Base-by-base conservation (phyloP, 35 echinoderm and acorn worm species). In the Lytechinus variegatus region DNA sequence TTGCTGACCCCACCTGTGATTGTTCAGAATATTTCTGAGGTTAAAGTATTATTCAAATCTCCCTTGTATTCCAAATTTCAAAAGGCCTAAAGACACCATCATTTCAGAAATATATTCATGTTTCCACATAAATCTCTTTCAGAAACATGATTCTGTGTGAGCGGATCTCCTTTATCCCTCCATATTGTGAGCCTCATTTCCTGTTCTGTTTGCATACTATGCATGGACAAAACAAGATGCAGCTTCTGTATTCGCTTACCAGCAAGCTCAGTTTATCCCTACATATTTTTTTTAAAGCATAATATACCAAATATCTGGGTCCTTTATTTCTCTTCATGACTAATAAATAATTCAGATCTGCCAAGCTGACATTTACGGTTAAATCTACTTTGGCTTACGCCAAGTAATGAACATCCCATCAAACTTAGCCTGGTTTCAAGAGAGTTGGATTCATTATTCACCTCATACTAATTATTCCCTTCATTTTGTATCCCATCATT, bases 301-400 rank as follows among this genome's bases (percentile, higher is more conserved):
- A 79, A 24, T 79, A 79, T 79, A 79, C 66, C 66, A 79, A 24
- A 24, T 79, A 79, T 79, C 66, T 79, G 66, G 66, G 66, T 58
- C 56, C 66, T 79, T 24, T 79, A 16, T 16, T 79, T 79, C 14
- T 16, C 14, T 79, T 79, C 66, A 79, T 79, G 66, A 79, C 66
- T 24, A 79, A 79, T 79, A 79, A 79, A 79, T 79, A 79, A 79
- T 79, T 79, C 66, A 79, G 66, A 79, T 79, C n/a, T 79, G 66
- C 16, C 66, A 79, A 79, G 66, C n/a, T 79, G 66, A 79, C 66
- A 79, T 79, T 79, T 79, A 79, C 66, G 6, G 14, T 7, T 5
- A 79, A 79, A 79, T 79, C 66, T 24, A 24, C 66, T 79, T 24
- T n/a, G 66, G 66, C 66, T 79, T 79, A 79, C 0, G 4, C 5